These are phyloP conservation scores for Drosophila leontia DNA, from an alignment of 1,140 invertebrate genomes.

Conservation along the genomic window DNA sequence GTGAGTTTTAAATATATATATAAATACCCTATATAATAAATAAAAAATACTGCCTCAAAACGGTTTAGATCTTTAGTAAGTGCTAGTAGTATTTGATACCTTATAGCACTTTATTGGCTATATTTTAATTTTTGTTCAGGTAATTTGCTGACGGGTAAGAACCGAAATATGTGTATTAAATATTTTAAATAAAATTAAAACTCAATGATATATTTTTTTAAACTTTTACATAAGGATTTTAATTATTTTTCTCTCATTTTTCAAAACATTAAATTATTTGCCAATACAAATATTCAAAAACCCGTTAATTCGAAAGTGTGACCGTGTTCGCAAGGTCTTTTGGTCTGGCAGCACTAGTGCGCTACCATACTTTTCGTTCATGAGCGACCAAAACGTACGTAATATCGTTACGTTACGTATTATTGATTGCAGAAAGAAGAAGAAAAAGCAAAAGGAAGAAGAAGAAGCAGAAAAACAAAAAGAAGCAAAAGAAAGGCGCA, in stretches of 20 bases:
- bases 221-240: too few relatives aligned
- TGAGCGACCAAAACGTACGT: too few relatives aligned
- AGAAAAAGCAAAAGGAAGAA: constrained; percentile 8
- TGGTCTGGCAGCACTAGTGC: not conserved
- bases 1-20: constrained; percentile 5
- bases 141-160: not conserved
- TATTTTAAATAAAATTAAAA: not conserved
- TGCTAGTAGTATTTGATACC: too few relatives aligned
- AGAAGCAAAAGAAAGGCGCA: constrained; percentile 73
- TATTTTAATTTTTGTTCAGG: not conserved
- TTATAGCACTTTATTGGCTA: not conserved
- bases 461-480: not conserved
- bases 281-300: not conserved
- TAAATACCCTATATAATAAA: constrained; percentile 19
- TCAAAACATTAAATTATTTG: too few relatives aligned
- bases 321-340: not conserved
- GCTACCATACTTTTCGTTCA: too few relatives aligned
- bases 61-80: not conserved
- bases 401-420: constrained; percentile 18
- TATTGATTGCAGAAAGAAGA: constrained; percentile 73
- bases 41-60: constrained; percentile 20
- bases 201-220: not conserved
- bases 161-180: not conserved
- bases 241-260: too few relatives aligned
- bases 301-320: not conserved